Base-by-base conservation (phyloP, 2,113 vertebrate species). In the Mormyrus lacerda region DNA sequence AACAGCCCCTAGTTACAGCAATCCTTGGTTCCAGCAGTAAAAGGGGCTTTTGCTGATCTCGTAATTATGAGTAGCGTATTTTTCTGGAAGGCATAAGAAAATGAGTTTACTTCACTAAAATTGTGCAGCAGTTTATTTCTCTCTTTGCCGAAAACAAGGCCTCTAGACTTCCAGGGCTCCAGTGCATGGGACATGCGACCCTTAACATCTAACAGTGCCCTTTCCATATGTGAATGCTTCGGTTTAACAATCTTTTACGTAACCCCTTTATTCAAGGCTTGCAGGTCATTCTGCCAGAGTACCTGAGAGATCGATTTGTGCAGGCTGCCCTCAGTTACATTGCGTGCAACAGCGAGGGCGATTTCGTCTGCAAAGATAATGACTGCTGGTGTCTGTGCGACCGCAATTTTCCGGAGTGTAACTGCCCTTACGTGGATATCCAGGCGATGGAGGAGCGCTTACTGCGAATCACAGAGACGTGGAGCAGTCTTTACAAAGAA, bases 361-460 rank as follows among this genome's bases (percentile, higher is more conserved):
- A 97, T 5, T 99, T 99, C 91, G 96, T 98, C 93, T 99, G 98
- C 95, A 97, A 96, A 92, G 96, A 97, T 89, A 97, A 96, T 90
- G 98, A 99, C 92, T 99, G 98, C 95, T 98, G 98, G 98, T 99
- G 98, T 92, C 96, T 95, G 83, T 99, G 98, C 89, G 96, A 96
- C n/a, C 92, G 94, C 91, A 97, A 93, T 91, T 99, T 98, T 88
- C 98, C 98, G 0, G 97, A 99, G 91, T 99, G 98, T 93, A 99
- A 99, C 93, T 99, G 98, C 83, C 98, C 98, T 5, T 98, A 98
- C 92, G 97, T 97, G 97, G 98, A 99, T 92, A 98, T 99, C 39
- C 97, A 98, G 93, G 97, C 98, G 89, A 98, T 99, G 98, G 98
- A 99, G 92, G 97, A 99, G 83, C 98, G 95, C 89, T 94, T 99